Percentiles rank a stretch among this genome's conserved stretches.
Conservation (phyloP, 2,113 vertebrate species). For the Kryptolebias marmoratus region DNA sequence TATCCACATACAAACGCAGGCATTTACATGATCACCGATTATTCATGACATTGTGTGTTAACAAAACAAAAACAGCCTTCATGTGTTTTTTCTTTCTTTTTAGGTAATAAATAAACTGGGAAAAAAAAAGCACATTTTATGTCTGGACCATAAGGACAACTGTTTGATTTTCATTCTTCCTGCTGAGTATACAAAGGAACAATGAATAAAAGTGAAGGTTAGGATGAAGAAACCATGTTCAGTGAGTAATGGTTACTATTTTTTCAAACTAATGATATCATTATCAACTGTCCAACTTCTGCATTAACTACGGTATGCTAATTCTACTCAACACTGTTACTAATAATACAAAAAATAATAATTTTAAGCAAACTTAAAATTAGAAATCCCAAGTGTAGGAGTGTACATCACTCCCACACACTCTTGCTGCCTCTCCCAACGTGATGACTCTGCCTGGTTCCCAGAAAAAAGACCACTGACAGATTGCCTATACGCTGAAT, state of each 20-base stretch:
- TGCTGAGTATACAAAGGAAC: background rate
- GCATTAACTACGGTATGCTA: background rate
- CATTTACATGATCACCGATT: too few species aligned
- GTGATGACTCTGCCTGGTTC: constrained; percentile 14
- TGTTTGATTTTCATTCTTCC: background rate
- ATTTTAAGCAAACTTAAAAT: background rate
- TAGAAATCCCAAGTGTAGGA: constrained; percentile 2
- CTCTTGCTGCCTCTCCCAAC: constrained; percentile 1
- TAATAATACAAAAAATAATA: background rate
- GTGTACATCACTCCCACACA: constrained; percentile 11
- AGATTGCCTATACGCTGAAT: constrained; percentile 59
- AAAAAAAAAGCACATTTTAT: background rate
- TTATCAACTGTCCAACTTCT: background rate
- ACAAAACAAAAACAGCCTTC: too few species aligned
- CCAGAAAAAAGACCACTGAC: constrained; percentile 46
- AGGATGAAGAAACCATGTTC: background rate
- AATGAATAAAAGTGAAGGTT: background rate
- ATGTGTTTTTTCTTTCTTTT: too few species aligned
- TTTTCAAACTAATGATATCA: background rate
- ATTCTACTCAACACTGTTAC: background rate
- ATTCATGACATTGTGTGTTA: too few species aligned
- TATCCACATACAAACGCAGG: too few species aligned
- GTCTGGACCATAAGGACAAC: background rate
- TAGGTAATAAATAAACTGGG: too few species aligned
- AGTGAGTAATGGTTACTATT: background rate